Conservation (phyloP, 2,797 vertebrate species). For the Liasis olivaceus region DNA sequence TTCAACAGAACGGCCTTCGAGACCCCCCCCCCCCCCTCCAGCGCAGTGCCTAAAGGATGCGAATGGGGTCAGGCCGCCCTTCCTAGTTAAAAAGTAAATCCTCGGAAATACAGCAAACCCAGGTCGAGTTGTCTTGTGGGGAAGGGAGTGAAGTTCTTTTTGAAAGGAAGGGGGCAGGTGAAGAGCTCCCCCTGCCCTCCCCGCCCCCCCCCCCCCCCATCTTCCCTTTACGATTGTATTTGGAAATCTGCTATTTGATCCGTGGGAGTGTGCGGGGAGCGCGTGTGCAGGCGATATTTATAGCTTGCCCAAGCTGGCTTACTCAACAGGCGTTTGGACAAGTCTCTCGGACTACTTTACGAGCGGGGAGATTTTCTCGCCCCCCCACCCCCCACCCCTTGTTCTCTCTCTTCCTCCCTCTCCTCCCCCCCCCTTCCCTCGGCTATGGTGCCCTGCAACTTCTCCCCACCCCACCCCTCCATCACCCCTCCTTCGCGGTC, state of each 20-base stretch:
- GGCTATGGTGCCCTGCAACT: background rate
- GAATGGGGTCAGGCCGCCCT: background rate
- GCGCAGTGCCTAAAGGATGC: background rate
- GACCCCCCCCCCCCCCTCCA: background rate
- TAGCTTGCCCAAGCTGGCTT: background rate
- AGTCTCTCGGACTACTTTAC: background rate
- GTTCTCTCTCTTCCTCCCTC: background rate
- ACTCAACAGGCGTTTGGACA: background rate
- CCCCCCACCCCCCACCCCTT: background rate
- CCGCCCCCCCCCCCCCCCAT: no score
- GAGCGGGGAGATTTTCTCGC: background rate
- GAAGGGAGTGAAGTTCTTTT: background rate
- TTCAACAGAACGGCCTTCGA: no score
- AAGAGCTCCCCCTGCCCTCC: background rate
- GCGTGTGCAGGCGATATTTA: background rate
- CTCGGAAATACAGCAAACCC: rapidly evolving
- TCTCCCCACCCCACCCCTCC: background rate
- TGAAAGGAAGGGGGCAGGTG: background rate
- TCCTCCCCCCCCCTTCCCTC: no score
- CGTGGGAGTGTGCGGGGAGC: background rate
- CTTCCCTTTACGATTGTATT: background rate
- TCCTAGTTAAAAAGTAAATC: background rate
- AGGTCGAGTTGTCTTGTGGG: background rate
- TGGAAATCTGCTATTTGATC: background rate
- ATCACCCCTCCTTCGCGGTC: background rate